phyloP scores from a whole-genome alignment of 2,113 vertebrate species.

The Xenopus borealis region DNA sequence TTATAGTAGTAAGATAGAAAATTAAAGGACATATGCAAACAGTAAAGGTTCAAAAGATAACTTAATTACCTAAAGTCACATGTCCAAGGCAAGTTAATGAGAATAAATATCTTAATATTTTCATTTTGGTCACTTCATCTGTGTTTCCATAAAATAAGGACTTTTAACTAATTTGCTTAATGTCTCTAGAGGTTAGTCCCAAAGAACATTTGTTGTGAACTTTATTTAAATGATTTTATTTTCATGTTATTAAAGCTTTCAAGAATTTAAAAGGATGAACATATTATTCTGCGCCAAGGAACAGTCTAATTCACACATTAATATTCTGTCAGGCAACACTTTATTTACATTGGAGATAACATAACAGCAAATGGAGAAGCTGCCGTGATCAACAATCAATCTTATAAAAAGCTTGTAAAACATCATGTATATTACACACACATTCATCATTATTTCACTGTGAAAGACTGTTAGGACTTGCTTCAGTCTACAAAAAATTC shows the following conservation, averaged over 20 bases:
- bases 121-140: neutral
- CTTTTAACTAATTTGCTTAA: conserved; percentile 39
- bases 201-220: conserved; percentile 40
- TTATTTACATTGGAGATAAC: conserved; percentile 55
- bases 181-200: conserved; percentile 51
- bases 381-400: conserved; percentile 57
- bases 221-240: conserved; percentile 55
- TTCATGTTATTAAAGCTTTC: conserved; percentile 47
- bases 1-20: too few species aligned
- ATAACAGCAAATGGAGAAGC: conserved; percentile 46
- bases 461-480: conserved; percentile 42
- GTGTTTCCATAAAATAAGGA: neutral
- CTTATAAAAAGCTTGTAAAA: conserved; percentile 53
- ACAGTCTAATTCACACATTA: conserved; percentile 43
- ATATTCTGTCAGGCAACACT: conserved; percentile 49
- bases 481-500: conserved; percentile 56
- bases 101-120: conserved; percentile 21
- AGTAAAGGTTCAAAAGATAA: too few species aligned
- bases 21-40: too few species aligned
- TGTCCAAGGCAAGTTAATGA: conserved; percentile 1
- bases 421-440: conserved; percentile 51
- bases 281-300: conserved; percentile 46
- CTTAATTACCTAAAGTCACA: too few species aligned
- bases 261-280: conserved; percentile 47
- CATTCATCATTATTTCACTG: conserved; percentile 52